These are phyloP conservation scores for Amphiprion clarkii DNA, from an alignment of 2,797 vertebrate species.

Conservation along the genomic window DNA sequence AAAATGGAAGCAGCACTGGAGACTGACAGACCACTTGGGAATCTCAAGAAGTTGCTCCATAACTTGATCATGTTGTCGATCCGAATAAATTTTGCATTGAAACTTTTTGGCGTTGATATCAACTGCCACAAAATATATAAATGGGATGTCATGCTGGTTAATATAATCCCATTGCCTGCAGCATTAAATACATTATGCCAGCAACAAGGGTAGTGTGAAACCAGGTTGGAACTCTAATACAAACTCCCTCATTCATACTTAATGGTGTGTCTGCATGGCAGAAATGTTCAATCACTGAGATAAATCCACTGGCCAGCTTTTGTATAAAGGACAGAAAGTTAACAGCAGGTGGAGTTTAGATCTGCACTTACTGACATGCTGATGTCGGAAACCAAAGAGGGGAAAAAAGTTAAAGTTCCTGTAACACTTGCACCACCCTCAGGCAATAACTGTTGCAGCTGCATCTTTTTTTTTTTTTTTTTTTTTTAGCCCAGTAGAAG, in stretches of 20 bases:
- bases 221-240: not conserved
- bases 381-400: not conserved
- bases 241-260: not conserved
- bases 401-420: not conserved
- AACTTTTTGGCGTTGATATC: not conserved
- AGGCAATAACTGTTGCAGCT: not conserved
- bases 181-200: not conserved
- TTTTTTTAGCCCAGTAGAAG: not conserved
- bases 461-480: not conserved
- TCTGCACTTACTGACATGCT: not conserved
- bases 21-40: not conserved
- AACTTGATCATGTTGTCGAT: not conserved
- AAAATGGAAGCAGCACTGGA: constrained; percentile 8
- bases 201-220: too few relatives aligned
- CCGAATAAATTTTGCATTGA: not conserved
- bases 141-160: not conserved
- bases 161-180: not conserved
- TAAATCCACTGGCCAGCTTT: not conserved
- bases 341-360: too few relatives aligned
- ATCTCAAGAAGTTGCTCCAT: not conserved
- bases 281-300: not conserved
- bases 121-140: not conserved
- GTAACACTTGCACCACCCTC: not conserved
- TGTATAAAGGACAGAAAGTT: not conserved
- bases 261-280: not conserved